Base-by-base conservation (phyloP, 2,888 invertebrate genomes). In the Andrena fulva region DNA sequence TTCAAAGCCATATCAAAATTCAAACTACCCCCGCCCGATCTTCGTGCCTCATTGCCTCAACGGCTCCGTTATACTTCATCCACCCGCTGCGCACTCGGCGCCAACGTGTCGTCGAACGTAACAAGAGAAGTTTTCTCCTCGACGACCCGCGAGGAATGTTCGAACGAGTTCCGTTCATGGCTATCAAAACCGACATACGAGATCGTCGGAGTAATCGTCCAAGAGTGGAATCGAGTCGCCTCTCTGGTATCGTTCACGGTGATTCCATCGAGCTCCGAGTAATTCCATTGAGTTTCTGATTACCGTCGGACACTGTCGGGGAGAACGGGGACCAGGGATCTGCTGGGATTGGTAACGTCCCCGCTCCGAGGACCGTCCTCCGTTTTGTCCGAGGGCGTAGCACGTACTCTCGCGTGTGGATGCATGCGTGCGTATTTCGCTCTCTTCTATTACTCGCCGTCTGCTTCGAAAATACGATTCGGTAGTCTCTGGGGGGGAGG, bases 391-490 rank as follows among this genome's bases (percentile, higher is more conserved):
- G 10, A n/a, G 31, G 20, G 24, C 66, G 24, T 24, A 42, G 2
- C 24, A n/a, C 54, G 8, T 16, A n/a, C 3, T 24, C 56, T 24
- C 52, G 71, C n/a, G 64, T 63, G 62, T 29, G 52, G 56, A 62
- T 62, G 62, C 67, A 67, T 48, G 59, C 75, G 70, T 59, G 31
- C 24, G 68, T 56, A 42, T 72, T 24, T 77, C 62, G 67, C 63
- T 73, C 54, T 48, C 64, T 68, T 81, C 75, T 68, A 77, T 89
- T 78, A 80, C 81, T 80, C 66, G 82, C 76, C 62, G 82, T 76
- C 79, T 80, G 50, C 76, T 76, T 69, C 71, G 85, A 73, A 77
- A 89, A 88, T 85, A 82, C 84, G 76, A 84, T 89, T 89, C 82
- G 71, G 75, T 71, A 48, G 60, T 83, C 84, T 73, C 86, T 56